phyloP scores from a whole-genome alignment of 2,797 vertebrate species.

The Pseudochirops corinnae region DNA sequence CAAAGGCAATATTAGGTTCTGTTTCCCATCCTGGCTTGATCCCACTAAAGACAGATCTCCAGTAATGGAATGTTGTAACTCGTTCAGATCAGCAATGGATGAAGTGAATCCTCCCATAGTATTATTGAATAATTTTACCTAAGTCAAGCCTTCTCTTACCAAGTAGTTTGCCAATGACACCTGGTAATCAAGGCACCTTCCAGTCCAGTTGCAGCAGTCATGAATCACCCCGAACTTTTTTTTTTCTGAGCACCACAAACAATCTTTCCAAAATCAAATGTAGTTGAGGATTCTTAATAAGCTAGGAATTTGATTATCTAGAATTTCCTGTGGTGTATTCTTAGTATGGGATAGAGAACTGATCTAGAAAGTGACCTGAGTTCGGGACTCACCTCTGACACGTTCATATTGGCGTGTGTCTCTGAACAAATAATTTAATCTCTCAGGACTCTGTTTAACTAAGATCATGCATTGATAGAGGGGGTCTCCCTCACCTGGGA shows the following conservation, averaged over 20 bases:
- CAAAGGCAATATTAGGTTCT: neutral
- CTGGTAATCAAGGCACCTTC: neutral
- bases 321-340: neutral
- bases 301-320: neutral
- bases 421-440: neutral
- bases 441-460: neutral
- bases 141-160: neutral
- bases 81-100: neutral
- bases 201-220: neutral
- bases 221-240: neutral
- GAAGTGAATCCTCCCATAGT: neutral
- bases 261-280: neutral
- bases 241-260: neutral
- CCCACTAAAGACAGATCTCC: neutral
- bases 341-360: neutral
- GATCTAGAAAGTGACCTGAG: neutral
- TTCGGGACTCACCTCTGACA: neutral
- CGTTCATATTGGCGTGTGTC: neutral
- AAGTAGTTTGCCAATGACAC: neutral
- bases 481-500: neutral
- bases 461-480: neutral
- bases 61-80: neutral
- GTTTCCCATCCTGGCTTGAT: neutral
- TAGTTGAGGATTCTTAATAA: neutral
- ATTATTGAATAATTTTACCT: neutral